phyloP scores from a whole-genome alignment of 2,888 invertebrate genomes.

The Zaprionus obscuricornis region DNA sequence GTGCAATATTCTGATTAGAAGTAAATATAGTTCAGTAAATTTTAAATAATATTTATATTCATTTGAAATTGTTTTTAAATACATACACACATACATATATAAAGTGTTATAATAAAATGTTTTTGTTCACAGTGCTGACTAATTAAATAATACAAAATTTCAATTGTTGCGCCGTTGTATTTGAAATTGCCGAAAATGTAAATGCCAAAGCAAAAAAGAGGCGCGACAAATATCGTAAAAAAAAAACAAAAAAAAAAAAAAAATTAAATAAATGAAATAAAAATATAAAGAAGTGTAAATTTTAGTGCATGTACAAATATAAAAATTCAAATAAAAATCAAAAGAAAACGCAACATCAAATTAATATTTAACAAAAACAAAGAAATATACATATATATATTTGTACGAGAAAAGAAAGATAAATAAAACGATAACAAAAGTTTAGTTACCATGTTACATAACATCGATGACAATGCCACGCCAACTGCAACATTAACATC shows the following conservation, averaged over 20 bases:
- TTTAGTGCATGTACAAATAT: constrained; percentile 21
- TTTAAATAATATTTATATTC: constrained; percentile 3
- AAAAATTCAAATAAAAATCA: constrained; percentile 25
- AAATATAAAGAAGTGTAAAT: constrained; percentile 15
- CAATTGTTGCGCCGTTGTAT: constrained; percentile 28
- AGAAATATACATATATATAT: neutral
- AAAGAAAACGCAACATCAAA: constrained; percentile 22
- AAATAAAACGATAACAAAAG: constrained; percentile 32
- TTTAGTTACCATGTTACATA: constrained; percentile 64
- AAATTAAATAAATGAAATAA: constrained; percentile 24
- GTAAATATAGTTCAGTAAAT: constrained; percentile 5
- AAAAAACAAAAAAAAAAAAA: constrained; percentile 9
- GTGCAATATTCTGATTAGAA: constrained; percentile 49
- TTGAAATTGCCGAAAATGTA: constrained; percentile 59
- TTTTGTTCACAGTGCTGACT: constrained; percentile 48
- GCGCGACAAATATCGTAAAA: constrained; percentile 39
- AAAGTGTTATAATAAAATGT: too few relatives aligned
- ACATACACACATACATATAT: too few relatives aligned
- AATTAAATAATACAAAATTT: constrained; percentile 29
- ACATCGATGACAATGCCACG: constrained; percentile 58
- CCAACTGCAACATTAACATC: constrained; percentile 50
- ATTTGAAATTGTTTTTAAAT: too few relatives aligned
- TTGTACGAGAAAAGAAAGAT: constrained; percentile 15
- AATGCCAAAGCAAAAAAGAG: constrained; percentile 33
- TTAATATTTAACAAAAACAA: constrained; percentile 7